Base-by-base conservation (phyloP, 1,140 invertebrate genomes). In the Xylocopa sonorina region DNA sequence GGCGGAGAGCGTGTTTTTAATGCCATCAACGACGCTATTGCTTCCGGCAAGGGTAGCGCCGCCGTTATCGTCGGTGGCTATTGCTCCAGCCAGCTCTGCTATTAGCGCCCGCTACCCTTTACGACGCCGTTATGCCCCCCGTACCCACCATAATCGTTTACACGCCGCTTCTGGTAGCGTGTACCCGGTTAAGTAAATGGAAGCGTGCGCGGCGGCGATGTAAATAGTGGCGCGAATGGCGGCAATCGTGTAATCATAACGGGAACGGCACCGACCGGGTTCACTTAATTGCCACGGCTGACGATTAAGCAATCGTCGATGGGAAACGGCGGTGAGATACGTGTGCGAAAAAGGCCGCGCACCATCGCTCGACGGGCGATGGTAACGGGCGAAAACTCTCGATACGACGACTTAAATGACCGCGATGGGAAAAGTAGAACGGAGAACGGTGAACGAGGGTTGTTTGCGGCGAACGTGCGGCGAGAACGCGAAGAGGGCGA, bases 61-160 rank as follows among this genome's bases (percentile, higher is more conserved):
- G n/a, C 21, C 18, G 63, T 68, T 68, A 68, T 68, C 63, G 51
- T 76, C 51, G 38, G 10, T 27, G n/a, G 63, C 51, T 68, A 76
- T 76, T 76, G 74, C 74, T 12, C 1, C 27, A 46, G 38, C 51
- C 29, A 24, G 41, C 34, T 38, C 50, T 43, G 12, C 73, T 57
- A 67, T 76, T 76, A 76, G 50, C 63, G 38, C 38, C n/a, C 27
- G 51, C 50, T 57, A 46, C 63, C 64, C 29, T 68, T 68, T 76
- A 68, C 72, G 72, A 74, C 64, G 53, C 34, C 50, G 50, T 66
- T 29, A 67, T 38, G n/a, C 43, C 43, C 32, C 16, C 50, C 53
- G 43, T n/a, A n/a, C n/a, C 63, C 43, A 60, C 32, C 75, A 69
- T 78, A 78, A 78, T 71, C 66, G 75, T 78, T 71, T 78, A 71